Percentiles rank a stretch among this genome's conserved stretches.
These are phyloP conservation scores for Zapornia atra DNA, from an alignment of 2,113 vertebrate genomes.

Conservation along the genomic window DNA sequence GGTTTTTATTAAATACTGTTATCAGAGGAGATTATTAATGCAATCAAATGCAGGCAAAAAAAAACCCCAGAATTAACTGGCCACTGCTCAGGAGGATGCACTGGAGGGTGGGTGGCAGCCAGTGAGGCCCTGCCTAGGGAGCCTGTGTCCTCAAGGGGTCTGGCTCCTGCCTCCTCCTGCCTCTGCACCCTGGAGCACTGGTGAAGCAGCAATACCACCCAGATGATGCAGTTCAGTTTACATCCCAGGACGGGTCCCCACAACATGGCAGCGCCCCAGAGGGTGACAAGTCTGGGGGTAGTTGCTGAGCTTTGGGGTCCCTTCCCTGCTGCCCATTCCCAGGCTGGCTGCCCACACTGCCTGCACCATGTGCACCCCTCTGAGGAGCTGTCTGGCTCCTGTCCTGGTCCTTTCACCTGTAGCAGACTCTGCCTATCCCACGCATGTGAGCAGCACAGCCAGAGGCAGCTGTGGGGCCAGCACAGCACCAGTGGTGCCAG, in stretches of 20 bases:
- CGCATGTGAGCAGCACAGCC: accelerated
- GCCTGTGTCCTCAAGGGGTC: background rate
- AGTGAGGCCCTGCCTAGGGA: background rate
- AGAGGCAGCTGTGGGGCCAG: background rate
- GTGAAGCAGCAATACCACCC: accelerated
- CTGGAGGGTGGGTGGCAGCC: background rate
- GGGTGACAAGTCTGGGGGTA: background rate
- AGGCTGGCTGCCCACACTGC: background rate
- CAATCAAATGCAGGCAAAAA: constrained; percentile 46
- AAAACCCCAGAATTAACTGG: constrained; percentile 17
- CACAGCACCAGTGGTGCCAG: background rate
- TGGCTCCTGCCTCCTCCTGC: background rate
- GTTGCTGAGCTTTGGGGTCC: background rate
- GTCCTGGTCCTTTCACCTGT: accelerated
- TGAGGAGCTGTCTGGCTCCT: background rate
- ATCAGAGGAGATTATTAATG: constrained; percentile 67
- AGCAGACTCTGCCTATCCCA: accelerated
- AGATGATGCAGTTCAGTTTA: background rate
- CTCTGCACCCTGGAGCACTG: accelerated
- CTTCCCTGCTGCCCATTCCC: background rate
- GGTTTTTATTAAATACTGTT: constrained; percentile 67
- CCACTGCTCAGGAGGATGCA: background rate
- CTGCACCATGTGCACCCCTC: background rate
- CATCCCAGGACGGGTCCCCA: background rate
- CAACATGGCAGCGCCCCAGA: background rate